Evolutionary conservation across 1,140 invertebrate genomes (phyloP).

Genomic region (Anoplolepis gracilipes): DNA sequence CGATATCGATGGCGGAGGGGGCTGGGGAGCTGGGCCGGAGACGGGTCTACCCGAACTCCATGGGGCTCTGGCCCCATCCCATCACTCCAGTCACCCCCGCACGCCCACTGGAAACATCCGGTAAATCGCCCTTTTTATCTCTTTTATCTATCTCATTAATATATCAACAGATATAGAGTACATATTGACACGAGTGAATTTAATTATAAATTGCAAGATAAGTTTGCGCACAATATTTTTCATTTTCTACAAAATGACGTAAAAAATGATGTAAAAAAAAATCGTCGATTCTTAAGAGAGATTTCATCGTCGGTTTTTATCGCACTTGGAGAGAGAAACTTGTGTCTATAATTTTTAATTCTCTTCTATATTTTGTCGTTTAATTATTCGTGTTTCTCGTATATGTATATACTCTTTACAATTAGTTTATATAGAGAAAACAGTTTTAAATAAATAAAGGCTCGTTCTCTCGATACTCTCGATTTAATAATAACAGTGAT

Average conservation of each 20-base stretch:
- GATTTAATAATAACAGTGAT: neutral
- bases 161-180: neutral
- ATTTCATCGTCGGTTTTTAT: neutral
- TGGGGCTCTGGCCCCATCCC: constrained; percentile 86
- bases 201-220: neutral
- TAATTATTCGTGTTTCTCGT: constrained; percentile 14
- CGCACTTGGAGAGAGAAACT: no score
- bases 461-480: neutral
- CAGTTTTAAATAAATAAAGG: neutral
- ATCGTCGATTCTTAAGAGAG: neutral
- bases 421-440: neutral
- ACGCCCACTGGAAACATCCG: constrained; percentile 80
- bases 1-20: constrained; percentile 85
- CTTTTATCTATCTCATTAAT: neutral
- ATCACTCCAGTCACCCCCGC: constrained; percentile 86
- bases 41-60: constrained; percentile 86
- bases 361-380: neutral
- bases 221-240: neutral
- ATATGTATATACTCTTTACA: neutral
- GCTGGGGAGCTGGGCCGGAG: constrained; percentile 85
- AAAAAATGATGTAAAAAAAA: neutral
- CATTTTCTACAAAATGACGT: no score
- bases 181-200: neutral
- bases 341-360: constrained; percentile 14
- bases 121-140: constrained; percentile 1